phyloP scores from a whole-genome alignment of 2,113 vertebrate genomes.

The Chamaea fasciata region DNA sequence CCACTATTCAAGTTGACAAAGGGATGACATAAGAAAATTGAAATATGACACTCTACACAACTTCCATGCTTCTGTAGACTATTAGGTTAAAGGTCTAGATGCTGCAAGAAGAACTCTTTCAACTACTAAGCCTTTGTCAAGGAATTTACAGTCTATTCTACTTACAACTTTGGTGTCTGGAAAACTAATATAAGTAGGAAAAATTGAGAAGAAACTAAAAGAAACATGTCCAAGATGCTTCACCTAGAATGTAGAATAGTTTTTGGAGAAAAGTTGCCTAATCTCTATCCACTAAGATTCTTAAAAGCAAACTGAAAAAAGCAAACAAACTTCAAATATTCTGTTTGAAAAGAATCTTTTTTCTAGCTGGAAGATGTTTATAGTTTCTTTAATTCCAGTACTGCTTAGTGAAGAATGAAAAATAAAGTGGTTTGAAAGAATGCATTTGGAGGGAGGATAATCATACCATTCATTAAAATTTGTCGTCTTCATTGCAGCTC shows the following conservation, averaged over 20 bases:
- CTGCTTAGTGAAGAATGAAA: not conserved
- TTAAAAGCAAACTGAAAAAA: not conserved
- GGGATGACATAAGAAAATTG: not conserved
- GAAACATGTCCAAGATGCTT: not conserved
- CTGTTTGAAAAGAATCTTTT: not conserved
- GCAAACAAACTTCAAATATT: not conserved
- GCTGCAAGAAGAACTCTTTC: not conserved
- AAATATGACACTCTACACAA: not conserved
- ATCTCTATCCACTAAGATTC: not conserved
- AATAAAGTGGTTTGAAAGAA: not conserved
- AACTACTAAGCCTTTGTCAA: not conserved
- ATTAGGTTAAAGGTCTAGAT: not conserved
- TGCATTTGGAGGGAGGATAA: not conserved
- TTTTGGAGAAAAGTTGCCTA: not conserved
- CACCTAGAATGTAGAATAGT: not conserved
- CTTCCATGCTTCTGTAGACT: not conserved
- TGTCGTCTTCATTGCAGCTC: not conserved
- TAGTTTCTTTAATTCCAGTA: not conserved
- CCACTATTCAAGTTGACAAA: rapidly evolving
- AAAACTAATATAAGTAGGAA: not conserved
- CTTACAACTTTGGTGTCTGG: not conserved
- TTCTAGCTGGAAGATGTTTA: not conserved
- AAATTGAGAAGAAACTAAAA: not conserved
- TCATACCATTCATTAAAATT: not conserved
- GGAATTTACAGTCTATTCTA: not conserved